These are phyloP conservation scores for Apis dorsata DNA, from an alignment of 1,140 invertebrate genomes.

Conservation along the genomic window DNA sequence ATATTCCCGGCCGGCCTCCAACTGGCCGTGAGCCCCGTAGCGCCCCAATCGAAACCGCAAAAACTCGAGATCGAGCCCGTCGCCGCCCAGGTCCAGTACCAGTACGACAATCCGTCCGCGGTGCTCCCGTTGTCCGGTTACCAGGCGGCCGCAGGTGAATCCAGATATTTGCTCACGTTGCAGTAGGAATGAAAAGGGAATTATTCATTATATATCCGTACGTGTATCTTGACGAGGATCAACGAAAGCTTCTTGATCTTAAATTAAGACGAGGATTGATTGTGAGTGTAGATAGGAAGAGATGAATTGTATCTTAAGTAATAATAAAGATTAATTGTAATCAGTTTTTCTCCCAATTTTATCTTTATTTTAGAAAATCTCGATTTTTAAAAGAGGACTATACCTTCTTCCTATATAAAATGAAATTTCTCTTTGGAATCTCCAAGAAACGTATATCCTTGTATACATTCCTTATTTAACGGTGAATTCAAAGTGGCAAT, in stretches of 20 bases:
- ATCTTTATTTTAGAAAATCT: too few relatives aligned
- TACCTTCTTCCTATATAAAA: too few relatives aligned
- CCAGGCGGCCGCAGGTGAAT: slow-evolving; percentile 63
- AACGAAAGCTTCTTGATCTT: background rate
- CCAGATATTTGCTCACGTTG: slow-evolving; percentile 72
- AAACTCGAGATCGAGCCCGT: too few relatives aligned
- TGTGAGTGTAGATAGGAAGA: slow-evolving; percentile 20
- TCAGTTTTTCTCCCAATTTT: too few relatives aligned
- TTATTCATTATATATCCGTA: background rate
- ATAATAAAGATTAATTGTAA: slow-evolving; percentile 36
- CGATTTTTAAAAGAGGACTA: too few relatives aligned
- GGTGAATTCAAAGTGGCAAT: too few relatives aligned
- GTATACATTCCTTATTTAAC: too few relatives aligned
- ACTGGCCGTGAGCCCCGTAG: slow-evolving; percentile 56
- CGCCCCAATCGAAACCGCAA: slow-evolving; percentile 25
- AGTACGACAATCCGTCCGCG: slow-evolving; percentile 65
- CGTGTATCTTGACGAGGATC: background rate
- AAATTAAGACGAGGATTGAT: background rate
- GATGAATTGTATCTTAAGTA: background rate
- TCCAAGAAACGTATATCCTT: too few relatives aligned
- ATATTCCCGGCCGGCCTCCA: slow-evolving; percentile 62
- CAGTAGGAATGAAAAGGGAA: slow-evolving; percentile 1
- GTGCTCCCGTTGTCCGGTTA: slow-evolving; percentile 69
- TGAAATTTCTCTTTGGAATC: too few relatives aligned
- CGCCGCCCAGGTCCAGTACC: slow-evolving; percentile 66